Conservation (phyloP, 2,113 vertebrate species). For the Strigops habroptila region DNA sequence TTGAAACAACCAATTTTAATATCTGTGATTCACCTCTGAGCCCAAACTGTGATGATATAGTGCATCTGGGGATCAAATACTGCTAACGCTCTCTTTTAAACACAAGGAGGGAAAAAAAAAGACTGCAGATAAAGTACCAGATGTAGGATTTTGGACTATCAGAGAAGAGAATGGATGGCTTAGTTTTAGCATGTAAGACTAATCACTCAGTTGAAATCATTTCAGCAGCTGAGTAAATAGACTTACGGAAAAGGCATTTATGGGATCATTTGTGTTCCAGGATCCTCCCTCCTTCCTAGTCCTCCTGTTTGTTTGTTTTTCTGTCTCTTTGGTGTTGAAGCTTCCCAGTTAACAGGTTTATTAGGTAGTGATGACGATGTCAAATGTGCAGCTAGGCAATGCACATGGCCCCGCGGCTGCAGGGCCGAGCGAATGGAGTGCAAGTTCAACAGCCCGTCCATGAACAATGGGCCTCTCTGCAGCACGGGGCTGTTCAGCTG, state of each 20-base stretch:
- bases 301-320: neutral
- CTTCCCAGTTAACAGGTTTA: neutral
- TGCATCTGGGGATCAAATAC: neutral
- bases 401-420: neutral
- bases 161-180: neutral
- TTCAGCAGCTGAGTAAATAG: constrained; percentile 56
- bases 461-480: neutral
- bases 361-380: neutral
- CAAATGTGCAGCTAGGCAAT: neutral
- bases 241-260: constrained; percentile 13
- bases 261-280: neutral
- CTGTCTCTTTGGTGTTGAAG: neutral
- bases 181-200: neutral
- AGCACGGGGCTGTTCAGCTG: neutral
- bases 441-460: neutral
- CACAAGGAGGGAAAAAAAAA: neutral
- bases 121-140: neutral
- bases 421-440: neutral
- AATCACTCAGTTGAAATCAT: constrained; percentile 2
- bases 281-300: neutral
- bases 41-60: neutral
- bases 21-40: neutral
- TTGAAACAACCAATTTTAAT: neutral
- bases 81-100: neutral
- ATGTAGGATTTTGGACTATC: neutral